These are phyloP conservation scores for Miltochrista miniata DNA, from an alignment of 2,888 invertebrate species.

Conservation along the genomic window DNA sequence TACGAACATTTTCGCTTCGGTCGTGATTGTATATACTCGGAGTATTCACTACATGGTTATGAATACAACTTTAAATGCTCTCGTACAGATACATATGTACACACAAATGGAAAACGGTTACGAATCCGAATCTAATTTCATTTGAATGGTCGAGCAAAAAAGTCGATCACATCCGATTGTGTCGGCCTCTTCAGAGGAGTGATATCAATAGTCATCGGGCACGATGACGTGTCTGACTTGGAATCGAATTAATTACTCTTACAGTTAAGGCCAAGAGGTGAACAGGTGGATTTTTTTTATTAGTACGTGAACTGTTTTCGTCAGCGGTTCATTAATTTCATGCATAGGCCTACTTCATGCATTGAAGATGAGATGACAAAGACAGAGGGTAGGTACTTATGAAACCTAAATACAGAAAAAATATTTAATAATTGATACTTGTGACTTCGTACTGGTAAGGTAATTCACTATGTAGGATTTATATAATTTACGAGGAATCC, in stretches of 20 bases:
- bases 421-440: no score
- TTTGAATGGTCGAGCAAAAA: slow-evolving; percentile 70
- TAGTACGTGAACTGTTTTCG: slow-evolving; percentile 20
- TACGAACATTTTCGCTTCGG: background rate
- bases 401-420: no score
- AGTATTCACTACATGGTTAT: background rate
- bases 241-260: slow-evolving; percentile 71
- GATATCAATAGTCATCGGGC: slow-evolving; percentile 75
- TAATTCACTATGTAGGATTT: no score
- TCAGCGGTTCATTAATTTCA: slow-evolving; percentile 17
- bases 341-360: no score
- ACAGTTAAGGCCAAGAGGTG: slow-evolving; percentile 63
- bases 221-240: slow-evolving; percentile 50
- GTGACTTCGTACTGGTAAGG: no score
- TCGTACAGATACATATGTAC: slow-evolving; percentile 12
- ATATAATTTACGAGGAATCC: no score
- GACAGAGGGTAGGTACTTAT: no score
- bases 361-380: no score
- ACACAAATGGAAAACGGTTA: slow-evolving; percentile 49
- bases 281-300: slow-evolving; percentile 52
- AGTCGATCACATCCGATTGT: slow-evolving; percentile 68
- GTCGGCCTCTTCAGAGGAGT: slow-evolving; percentile 66
- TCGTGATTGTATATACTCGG: background rate
- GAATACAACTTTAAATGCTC: slow-evolving; percentile 2
- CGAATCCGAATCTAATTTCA: slow-evolving; percentile 75